Evolutionary conservation across 2,113 vertebrate genomes (phyloP).

Genomic region (Lucifuga dentata): DNA sequence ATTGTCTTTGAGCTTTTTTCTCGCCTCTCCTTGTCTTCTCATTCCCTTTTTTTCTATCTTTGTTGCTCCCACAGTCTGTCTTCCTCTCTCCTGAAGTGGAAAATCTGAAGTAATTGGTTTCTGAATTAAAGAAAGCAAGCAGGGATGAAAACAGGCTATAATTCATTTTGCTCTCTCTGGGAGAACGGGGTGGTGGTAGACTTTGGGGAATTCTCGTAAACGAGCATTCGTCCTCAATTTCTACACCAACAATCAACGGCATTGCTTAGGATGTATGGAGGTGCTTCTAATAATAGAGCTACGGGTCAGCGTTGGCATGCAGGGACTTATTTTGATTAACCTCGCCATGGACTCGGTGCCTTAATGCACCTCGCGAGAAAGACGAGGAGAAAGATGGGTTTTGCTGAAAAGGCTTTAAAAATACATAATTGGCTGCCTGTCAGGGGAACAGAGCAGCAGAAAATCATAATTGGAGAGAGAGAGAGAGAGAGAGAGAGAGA

Average conservation of each 20-base stretch:
- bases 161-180: conserved; percentile 73
- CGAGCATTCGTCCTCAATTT: conserved; percentile 50
- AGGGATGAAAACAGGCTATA: conserved; percentile 75
- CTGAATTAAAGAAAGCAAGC: conserved; percentile 81
- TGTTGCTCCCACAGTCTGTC: conserved; percentile 51
- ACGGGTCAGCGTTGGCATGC: conserved; percentile 47
- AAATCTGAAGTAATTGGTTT: conserved; percentile 86
- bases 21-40: conserved; percentile 37
- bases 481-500: background rate
- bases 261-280: conserved; percentile 41
- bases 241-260: conserved; percentile 45
- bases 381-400: conserved; percentile 32
- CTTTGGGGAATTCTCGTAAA: conserved; percentile 52
- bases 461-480: conserved; percentile 56
- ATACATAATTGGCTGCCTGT: conserved; percentile 62
- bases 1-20: conserved; percentile 64
- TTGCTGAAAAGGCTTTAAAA: conserved; percentile 51
- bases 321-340: conserved; percentile 61
- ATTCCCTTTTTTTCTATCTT: conserved; percentile 38
- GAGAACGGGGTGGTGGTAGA: conserved; percentile 32
- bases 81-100: conserved; percentile 78
- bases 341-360: conserved; percentile 29
- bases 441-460: conserved; percentile 44
- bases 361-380: conserved; percentile 52
- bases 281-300: conserved; percentile 66